Conservation (phyloP, 2,113 vertebrate genomes). For the Puffinus mauretanicus region DNA sequence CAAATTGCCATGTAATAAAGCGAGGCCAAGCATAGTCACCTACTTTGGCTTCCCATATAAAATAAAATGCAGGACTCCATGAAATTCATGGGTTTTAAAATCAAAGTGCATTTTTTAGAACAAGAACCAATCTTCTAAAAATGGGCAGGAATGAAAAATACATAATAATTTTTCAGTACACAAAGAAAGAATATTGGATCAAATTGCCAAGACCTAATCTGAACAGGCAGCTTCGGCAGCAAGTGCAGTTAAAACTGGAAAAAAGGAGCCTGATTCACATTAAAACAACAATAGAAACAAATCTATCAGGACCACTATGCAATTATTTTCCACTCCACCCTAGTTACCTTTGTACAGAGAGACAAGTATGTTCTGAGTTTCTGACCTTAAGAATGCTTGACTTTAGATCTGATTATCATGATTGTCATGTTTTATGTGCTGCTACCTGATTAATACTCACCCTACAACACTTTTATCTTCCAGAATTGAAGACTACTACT, state of each 20-base stretch:
- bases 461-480: neutral
- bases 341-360: neutral
- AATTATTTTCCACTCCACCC: neutral
- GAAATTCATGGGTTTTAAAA: neutral
- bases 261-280: neutral
- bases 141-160: neutral
- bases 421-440: neutral
- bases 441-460: neutral
- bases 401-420: neutral
- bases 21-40: neutral
- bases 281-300: neutral
- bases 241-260: neutral
- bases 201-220: neutral
- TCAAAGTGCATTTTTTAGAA: neutral
- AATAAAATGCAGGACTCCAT: neutral
- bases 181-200: neutral
- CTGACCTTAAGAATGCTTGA: neutral
- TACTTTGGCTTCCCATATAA: neutral
- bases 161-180: neutral
- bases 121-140: neutral
- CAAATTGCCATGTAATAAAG: neutral
- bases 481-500: neutral
- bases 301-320: neutral
- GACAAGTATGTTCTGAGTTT: neutral
- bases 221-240: neutral